Base-by-base conservation (phyloP, 2,113 vertebrate species). In the Pristiophorus japonicus region DNA sequence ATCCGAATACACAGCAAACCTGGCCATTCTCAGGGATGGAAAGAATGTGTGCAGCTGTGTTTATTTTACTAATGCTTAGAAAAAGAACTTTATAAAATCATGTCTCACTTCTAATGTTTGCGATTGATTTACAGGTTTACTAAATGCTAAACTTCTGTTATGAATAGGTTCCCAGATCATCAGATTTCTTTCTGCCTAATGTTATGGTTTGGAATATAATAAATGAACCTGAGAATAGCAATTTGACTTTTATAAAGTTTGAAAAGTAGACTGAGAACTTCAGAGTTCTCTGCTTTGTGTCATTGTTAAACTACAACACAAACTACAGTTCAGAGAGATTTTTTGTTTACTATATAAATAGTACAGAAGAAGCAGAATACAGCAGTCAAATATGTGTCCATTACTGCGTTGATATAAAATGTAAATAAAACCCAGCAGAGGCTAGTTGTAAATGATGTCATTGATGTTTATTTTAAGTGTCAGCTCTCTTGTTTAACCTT, bases 41-140 rank as follows among this genome's bases (percentile, higher is more conserved):
- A 94, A 94, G 93, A 94, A 94, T 94, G 93, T 45, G 1, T 94
- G 93, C 93, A 94, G 93, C 93, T 94, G 93, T 94, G 93, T 94
- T 94, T 94, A 94, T 70, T 94, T 94, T 94, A 94, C 63, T 51
- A 67, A 73, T 67, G 65, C 93, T 70, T 70, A 70, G 93, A 94
- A 94, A 70, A 67, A 67, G 66, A 47, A 67, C 93, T 94, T 94
- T 94, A 34, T 45, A 94, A 94, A 94, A 94, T 51, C 93, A 94
- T 70, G 93, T 94, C 93, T 94, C 42, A 94, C 93, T 94, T 70
- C 45, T 94, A 47, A 70, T 73, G 93, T 67, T 94, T 70, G 65
- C 65, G 93, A 94, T 70, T 94, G 93, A 94, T 94, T 94, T 94
- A 94, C 65, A 94, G 93, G 93, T 73, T 94, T 94, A 45, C 93